Evolutionary conservation across 2,113 vertebrate species (phyloP).

Genomic region (Syngnathus scovelli): DNA sequence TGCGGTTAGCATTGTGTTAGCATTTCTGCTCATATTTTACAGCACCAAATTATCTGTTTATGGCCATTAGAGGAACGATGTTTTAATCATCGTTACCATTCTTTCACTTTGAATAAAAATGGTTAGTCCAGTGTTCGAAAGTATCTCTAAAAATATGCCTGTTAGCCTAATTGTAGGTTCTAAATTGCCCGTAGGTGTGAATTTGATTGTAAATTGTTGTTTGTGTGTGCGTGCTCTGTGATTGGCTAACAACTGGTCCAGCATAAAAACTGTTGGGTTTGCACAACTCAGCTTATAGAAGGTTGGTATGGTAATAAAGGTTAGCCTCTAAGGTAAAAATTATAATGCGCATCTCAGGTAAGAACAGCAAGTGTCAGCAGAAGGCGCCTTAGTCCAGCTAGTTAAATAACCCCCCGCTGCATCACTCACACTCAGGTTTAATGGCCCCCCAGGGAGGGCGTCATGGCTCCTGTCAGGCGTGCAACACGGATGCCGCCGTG

Average conservation of each 20-base stretch:
- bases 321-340: neutral
- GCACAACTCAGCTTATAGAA: neutral
- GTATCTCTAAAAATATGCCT: too few relatives aligned
- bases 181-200: neutral
- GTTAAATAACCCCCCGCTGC: constrained; percentile 16
- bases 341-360: neutral
- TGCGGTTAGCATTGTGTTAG: too few relatives aligned
- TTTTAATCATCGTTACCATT: too few relatives aligned
- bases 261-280: neutral
- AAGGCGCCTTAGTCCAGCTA: constrained; percentile 19
- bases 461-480: constrained; percentile 37
- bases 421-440: constrained; percentile 25
- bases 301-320: neutral
- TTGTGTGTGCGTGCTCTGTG: neutral
- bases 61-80: too few relatives aligned
- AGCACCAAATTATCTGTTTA: too few relatives aligned
- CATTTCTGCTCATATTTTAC: too few relatives aligned
- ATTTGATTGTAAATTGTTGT: neutral
- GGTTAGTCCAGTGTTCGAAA: too few relatives aligned
- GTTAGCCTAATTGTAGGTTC: too few relatives aligned
- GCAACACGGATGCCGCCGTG: constrained; percentile 29
- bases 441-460: constrained; percentile 32
- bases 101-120: too few relatives aligned
- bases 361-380: neutral
- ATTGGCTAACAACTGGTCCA: neutral